Evolutionary conservation across 2,113 vertebrate genomes (phyloP).

Genomic region (Mustela nigripes): DNA sequence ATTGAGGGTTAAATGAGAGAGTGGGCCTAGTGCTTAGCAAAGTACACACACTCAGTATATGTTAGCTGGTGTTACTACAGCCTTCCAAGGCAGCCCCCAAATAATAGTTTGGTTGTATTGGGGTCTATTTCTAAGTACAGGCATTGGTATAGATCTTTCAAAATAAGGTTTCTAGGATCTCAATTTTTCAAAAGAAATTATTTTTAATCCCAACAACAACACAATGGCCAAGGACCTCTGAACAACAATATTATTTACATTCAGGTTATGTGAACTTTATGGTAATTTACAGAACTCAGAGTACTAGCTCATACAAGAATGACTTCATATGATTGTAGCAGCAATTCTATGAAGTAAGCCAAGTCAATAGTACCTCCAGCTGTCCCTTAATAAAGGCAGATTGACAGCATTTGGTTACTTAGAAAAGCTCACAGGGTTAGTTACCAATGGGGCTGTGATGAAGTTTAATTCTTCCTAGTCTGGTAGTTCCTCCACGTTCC

Average conservation of each 20-base stretch:
- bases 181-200: not conserved
- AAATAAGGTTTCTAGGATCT: not conserved
- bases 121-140: not conserved
- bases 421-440: not conserved
- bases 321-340: not conserved
- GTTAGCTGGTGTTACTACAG: not conserved
- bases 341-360: not conserved
- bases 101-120: not conserved
- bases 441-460: not conserved
- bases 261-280: not conserved
- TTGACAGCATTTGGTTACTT: not conserved
- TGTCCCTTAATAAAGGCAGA: not conserved
- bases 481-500: rapidly evolving
- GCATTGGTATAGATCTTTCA: not conserved
- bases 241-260: not conserved
- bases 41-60: not conserved
- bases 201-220: not conserved
- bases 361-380: not conserved
- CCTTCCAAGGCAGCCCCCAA: not conserved
- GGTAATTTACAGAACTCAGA: not conserved
- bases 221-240: not conserved
- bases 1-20: not conserved
- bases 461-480: not conserved
- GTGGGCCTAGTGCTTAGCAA: not conserved
- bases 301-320: not conserved